These are phyloP conservation scores for Zeus faber DNA, from an alignment of 2,113 vertebrate species.

Conservation along the genomic window DNA sequence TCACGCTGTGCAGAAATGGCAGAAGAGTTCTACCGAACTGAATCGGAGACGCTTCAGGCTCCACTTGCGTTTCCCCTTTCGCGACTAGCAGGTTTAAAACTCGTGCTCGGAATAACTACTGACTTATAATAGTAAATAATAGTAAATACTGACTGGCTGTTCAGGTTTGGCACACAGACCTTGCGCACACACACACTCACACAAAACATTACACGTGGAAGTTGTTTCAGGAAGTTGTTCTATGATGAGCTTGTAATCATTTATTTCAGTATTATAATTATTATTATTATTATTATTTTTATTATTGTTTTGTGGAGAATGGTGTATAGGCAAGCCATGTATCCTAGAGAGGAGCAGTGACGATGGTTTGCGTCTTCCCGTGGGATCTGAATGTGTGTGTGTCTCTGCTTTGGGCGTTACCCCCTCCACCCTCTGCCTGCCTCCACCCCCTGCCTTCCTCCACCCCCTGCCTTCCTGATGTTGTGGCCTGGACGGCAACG, in stretches of 20 bases:
- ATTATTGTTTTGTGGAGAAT: conserved; percentile 24
- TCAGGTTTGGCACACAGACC: neutral
- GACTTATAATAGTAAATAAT: no score
- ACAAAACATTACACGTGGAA: neutral
- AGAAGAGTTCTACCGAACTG: no score
- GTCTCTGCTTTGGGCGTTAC: neutral
- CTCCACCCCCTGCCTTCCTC: neutral
- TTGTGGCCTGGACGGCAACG: neutral
- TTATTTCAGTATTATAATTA: conserved; percentile 57
- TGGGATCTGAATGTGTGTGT: neutral
- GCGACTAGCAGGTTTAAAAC: no score
- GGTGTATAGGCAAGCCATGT: conserved; percentile 25
- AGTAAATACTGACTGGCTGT: conserved; percentile 7
- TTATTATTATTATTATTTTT: conserved; percentile 27
- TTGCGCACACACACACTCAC: conserved; percentile 6
- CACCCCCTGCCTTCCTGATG: neutral
- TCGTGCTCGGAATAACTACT: no score
- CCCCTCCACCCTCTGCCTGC: neutral
- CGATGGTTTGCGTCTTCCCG: conserved; percentile 1
- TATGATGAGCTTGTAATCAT: conserved; percentile 38
- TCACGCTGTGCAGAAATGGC: no score
- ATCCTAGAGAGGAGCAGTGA: conserved; percentile 18
- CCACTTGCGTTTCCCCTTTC: no score
- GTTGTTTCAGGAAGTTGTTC: conserved; percentile 4
- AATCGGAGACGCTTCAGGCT: no score